phyloP scores from a whole-genome alignment of 2,113 vertebrate species.

The Cranoglanis bouderius region DNA sequence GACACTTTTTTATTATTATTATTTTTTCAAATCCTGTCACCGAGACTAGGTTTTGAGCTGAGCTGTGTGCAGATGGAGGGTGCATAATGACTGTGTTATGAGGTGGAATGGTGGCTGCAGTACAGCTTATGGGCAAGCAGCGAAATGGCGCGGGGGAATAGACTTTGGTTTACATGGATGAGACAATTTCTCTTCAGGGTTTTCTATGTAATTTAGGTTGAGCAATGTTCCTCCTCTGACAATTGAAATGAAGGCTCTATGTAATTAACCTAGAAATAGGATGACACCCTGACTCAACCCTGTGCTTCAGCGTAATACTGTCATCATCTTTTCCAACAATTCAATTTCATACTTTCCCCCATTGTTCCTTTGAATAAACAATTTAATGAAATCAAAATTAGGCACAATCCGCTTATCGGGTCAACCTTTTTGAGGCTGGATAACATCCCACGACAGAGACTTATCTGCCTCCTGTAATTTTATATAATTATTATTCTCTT shows the following conservation, averaged over 20 bases:
- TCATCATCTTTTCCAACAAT: constrained; percentile 54
- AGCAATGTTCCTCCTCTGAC: constrained; percentile 53
- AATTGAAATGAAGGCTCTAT: constrained; percentile 57
- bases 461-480: constrained; percentile 11
- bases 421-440: constrained; percentile 48
- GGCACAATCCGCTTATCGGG: constrained; percentile 44
- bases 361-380: constrained; percentile 52
- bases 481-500: constrained; percentile 44
- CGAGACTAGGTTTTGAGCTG: constrained; percentile 63
- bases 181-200: constrained; percentile 58
- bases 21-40: constrained; percentile 38
- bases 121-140: constrained; percentile 37
- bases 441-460: constrained; percentile 24
- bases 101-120: constrained; percentile 29
- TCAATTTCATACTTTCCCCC: constrained; percentile 52
- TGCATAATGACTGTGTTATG: constrained; percentile 48
- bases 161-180: constrained; percentile 53
- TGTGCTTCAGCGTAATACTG: constrained; percentile 46
- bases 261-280: constrained; percentile 62
- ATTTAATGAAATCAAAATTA: constrained; percentile 55
- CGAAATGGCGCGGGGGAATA: constrained; percentile 28
- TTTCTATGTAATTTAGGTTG: constrained; percentile 58
- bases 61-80: constrained; percentile 31
- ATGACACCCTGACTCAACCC: constrained; percentile 53
- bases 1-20: constrained; percentile 55